Evolutionary conservation across 2,113 vertebrate genomes (phyloP), one percentile per base, ranked within the genome.

Genomic region (Danio rerio): DNA sequence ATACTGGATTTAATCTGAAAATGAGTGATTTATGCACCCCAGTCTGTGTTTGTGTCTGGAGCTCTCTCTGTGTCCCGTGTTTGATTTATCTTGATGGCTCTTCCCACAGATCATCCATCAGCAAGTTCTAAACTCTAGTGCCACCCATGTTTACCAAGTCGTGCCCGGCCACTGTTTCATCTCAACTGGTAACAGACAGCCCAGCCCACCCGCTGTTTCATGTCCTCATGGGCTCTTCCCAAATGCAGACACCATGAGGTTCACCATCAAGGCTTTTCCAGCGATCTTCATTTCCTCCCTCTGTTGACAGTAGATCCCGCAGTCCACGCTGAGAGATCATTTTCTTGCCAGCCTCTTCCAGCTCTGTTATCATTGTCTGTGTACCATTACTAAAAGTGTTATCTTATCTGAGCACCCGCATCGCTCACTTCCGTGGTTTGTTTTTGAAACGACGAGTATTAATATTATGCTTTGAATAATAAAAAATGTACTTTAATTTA

Each of bases 181-280:
- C 80, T 72, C n/a, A 2, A 69, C 49, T 52, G 49, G 11, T 7
- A 52, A 11, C 49, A 52, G 11, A 52, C 49, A 52, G 49, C 7
- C 49, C 49, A 52, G 2, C 7, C 49, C 49, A 52, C 49, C 49
- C 49, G 11, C 49, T 52, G 49, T 52, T 52, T 77, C 40, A n/a
- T 70, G n/a, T 16, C 9, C 49, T 15, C 66, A 7, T 47, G 69
- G 40, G 13, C 55, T 52, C 45, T 61, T 59, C 31, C 42, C 8
- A 4, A 5, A 6, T 78, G 49, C 58, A 78, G 21, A 70, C 59
- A 40, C 74, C 62, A 81, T 50, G 53, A 83, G 42, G 63, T 82
- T 82, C 50, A 75, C 81, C 80, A 66, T 73, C 11, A 79, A 80
- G 59, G 75, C 53, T 45, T 80, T 78, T 81, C 71, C 52, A 73